Conservation (phyloP, 2,888 invertebrate genomes). For the Andrena trimmerana region DNA sequence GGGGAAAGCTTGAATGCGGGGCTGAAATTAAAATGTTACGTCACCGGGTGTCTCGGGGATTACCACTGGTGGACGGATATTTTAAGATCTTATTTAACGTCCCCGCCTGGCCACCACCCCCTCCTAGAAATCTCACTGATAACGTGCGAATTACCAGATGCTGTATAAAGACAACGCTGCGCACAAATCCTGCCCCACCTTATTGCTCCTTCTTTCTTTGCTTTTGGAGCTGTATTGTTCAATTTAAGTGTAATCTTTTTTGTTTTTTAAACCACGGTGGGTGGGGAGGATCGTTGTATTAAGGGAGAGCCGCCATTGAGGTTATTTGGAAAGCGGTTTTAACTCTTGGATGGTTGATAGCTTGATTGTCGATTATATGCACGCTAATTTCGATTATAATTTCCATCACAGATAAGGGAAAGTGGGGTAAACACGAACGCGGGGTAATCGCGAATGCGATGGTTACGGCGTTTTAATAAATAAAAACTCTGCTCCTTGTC, state of each 20-base stretch:
- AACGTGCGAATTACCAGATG: constrained; percentile 71
- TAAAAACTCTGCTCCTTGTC: too few relatives aligned
- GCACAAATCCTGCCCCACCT: constrained; percentile 11
- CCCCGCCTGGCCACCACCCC: constrained; percentile 13
- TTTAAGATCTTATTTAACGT: constrained; percentile 71
- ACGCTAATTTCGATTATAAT: too few relatives aligned
- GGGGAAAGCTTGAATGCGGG: constrained; percentile 22
- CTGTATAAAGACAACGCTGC: constrained; percentile 49
- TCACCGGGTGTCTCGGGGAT: constrained; percentile 58
- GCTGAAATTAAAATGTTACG: constrained; percentile 61
- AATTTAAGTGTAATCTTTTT: constrained; percentile 16
- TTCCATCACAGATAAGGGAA: too few relatives aligned
- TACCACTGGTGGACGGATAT: constrained; percentile 55
- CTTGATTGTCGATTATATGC: too few relatives aligned
- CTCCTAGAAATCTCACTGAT: constrained; percentile 58
- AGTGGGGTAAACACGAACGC: too few relatives aligned
- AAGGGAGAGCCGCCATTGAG: not conserved
- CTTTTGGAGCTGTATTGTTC: constrained; percentile 15
- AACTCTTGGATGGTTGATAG: too few relatives aligned
- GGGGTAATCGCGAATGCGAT: too few relatives aligned
- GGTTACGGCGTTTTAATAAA: too few relatives aligned
- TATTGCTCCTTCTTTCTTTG: not conserved
- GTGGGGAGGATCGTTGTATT: constrained; percentile 1
- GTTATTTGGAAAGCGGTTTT: not conserved
- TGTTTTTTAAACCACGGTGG: not conserved